A percentile compares a stretch with the other conserved stretches of the same genome.
Evolutionary conservation across 2,888 invertebrate species (phyloP).

Genomic region (Pteria penguin): DNA sequence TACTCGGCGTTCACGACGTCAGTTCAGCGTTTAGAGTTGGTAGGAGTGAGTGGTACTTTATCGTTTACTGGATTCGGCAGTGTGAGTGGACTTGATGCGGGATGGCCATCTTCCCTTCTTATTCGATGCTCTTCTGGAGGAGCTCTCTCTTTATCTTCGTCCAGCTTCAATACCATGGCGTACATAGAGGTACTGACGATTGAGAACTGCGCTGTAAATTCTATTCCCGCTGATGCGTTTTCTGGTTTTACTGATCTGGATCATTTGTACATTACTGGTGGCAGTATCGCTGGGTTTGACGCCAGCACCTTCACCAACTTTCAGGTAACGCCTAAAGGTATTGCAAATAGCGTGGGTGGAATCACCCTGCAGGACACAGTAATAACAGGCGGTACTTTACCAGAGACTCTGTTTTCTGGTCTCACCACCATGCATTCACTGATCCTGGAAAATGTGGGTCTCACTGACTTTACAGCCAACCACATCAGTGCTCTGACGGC

Average conservation of each 20-base stretch:
- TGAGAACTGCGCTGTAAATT: constrained; percentile 45
- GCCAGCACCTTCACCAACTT: constrained; percentile 36
- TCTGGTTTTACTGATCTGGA: constrained; percentile 39
- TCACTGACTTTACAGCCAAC: constrained; percentile 10
- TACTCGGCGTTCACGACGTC: constrained; percentile 3
- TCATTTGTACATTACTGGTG: constrained; percentile 49
- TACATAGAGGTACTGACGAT: constrained; percentile 48
- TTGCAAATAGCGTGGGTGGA: constrained; percentile 31
- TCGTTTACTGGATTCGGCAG: constrained; percentile 38
- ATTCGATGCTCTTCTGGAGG: constrained; percentile 42
- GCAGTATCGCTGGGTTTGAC: constrained; percentile 43
- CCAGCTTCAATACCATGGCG: constrained; percentile 37
- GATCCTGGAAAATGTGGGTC: background rate
- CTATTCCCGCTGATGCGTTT: constrained; percentile 43
- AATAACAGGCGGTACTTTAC: constrained; percentile 13
- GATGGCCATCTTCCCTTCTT: constrained; percentile 51
- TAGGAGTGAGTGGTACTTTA: background rate
- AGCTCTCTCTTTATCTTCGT: constrained; percentile 26
- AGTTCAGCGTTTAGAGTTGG: constrained; percentile 15
- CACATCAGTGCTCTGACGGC: constrained; percentile 9
- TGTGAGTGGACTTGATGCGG: constrained; percentile 39
- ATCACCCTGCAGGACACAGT: constrained; percentile 10
- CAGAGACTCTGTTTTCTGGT: constrained; percentile 10
- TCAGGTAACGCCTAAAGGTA: constrained; percentile 32
- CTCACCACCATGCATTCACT: constrained; percentile 8